These are phyloP conservation scores for Drosophila murphyi DNA, from an alignment of 1,140 invertebrate species.

Conservation along the genomic window DNA sequence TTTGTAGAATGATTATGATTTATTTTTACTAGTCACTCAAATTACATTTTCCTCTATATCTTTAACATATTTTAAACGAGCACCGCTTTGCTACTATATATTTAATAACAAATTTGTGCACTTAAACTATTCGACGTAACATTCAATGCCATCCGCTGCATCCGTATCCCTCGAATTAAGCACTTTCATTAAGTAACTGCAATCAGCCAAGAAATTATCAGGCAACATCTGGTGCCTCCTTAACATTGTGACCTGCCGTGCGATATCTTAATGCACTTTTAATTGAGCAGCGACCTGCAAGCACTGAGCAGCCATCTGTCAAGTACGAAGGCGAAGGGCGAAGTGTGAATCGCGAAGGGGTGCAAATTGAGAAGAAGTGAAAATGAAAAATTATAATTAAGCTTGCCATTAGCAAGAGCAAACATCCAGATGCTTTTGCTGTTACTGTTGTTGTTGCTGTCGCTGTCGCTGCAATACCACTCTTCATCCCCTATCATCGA, in stretches of 20 bases:
- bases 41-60: too few species aligned
- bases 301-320: conserved; percentile 38
- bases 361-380: conserved; percentile 59
- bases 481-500: not conserved
- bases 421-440: conserved; percentile 57
- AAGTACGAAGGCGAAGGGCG: conserved; percentile 10
- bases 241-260: conserved; percentile 62
- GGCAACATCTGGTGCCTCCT: conserved; percentile 56
- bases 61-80: not conserved
- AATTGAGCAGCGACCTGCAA: conserved; percentile 63
- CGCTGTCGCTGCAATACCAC: not conserved
- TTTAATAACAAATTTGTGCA: conserved; percentile 6
- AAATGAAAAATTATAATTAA: conserved; percentile 78
- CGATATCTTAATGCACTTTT: conserved; percentile 76
- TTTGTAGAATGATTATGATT: too few species aligned
- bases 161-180: conserved; percentile 59
- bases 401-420: conserved; percentile 47
- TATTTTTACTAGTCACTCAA: too few species aligned
- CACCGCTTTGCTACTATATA: not conserved
- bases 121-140: conserved; percentile 1
- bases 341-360: not conserved
- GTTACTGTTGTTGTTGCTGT: not conserved
- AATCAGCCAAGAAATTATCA: conserved; percentile 71
- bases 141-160: conserved; percentile 31
- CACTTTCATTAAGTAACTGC: conserved; percentile 78